Evolutionary conservation across 2,797 vertebrate species (phyloP).

Genomic region (Hydrolagus colliei): DNA sequence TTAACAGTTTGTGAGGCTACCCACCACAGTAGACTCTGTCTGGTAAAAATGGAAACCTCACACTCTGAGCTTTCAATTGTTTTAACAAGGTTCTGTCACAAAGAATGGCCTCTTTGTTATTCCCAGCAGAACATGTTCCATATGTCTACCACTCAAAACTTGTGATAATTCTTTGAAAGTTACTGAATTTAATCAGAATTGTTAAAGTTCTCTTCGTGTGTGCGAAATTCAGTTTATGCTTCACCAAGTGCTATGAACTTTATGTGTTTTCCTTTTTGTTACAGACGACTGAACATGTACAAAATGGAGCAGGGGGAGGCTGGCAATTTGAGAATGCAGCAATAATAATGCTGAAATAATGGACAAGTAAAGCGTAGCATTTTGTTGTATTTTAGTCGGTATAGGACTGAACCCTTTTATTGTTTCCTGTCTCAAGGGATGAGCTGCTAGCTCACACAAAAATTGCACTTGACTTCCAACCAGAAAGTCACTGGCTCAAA

Average conservation of each 20-base stretch:
- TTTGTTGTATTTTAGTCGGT: too few species aligned
- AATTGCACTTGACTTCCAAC: neutral
- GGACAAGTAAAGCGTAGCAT: neutral
- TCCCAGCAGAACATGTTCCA: neutral
- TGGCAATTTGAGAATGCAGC: neutral
- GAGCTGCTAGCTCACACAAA: neutral
- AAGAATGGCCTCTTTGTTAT: neutral
- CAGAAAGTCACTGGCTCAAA: neutral
- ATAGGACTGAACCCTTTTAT: neutral
- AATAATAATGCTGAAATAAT: neutral
- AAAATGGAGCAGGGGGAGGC: neutral
- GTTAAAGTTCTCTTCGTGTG: neutral
- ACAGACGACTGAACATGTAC: neutral
- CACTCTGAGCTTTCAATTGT: neutral
- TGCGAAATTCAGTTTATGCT: neutral
- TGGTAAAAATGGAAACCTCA: neutral
- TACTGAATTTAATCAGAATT: neutral
- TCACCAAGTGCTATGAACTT: constrained; percentile 1
- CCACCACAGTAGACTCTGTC: neutral
- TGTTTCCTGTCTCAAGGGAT: neutral
- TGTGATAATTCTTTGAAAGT: neutral
- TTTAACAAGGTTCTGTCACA: neutral
- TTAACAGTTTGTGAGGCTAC: neutral
- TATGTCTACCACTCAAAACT: neutral
- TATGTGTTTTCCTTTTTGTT: constrained; percentile 1